phyloP scores from a whole-genome alignment of 2,113 vertebrate genomes.

The Chrysemys picta region DNA sequence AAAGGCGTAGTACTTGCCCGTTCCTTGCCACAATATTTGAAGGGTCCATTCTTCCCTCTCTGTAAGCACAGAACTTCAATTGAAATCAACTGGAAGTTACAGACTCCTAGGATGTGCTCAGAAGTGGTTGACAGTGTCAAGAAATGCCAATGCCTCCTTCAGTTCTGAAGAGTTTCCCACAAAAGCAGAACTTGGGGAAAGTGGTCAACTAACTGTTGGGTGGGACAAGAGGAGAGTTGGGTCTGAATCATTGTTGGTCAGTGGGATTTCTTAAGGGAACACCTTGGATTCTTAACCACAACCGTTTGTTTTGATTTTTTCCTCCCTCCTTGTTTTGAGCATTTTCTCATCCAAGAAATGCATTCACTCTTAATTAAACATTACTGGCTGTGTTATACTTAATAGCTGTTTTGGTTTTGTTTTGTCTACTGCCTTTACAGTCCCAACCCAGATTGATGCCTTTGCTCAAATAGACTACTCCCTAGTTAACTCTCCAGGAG shows the following conservation, averaged over 20 bases:
- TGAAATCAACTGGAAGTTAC: neutral
- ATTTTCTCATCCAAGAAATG: neutral
- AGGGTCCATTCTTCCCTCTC: neutral
- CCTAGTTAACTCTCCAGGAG: constrained; percentile 61
- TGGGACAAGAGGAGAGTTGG: neutral
- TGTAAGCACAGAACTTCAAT: neutral
- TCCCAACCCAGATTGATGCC: constrained; percentile 68
- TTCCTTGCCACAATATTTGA: neutral
- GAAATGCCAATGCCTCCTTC: neutral
- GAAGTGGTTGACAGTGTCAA: neutral
- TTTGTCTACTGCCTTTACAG: constrained; percentile 58
- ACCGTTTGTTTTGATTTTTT: neutral
- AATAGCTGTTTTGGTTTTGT: constrained; percentile 25
- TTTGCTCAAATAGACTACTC: constrained; percentile 76
- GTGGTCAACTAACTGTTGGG: neutral
- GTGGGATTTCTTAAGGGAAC: neutral
- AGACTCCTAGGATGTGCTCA: neutral
- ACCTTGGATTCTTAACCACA: neutral
- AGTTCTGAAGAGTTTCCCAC: neutral
- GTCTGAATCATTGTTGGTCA: neutral
- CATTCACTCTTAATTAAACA: neutral
- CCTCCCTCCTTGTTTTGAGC: neutral
- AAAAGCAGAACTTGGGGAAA: neutral
- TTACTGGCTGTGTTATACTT: neutral
- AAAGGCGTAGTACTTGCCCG: neutral